Percentiles rank a stretch among this genome's conserved stretches.
Conservation (phyloP, 1,140 invertebrate genomes). For the Penaeus vannamei region DNA sequence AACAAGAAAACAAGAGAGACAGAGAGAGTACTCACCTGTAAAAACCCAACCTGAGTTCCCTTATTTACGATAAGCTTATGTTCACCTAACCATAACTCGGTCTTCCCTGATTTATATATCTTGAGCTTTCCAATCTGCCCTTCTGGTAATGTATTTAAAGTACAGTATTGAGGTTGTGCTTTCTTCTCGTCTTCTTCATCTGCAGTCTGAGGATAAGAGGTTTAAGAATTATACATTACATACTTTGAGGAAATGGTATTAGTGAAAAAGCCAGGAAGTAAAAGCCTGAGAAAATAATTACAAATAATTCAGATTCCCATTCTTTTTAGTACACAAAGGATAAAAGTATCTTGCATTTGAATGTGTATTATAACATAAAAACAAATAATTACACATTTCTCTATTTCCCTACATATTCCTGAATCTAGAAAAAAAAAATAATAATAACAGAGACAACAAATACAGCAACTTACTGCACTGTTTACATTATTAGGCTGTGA, state of each 20-base stretch:
- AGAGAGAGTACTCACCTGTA: constrained; percentile 34
- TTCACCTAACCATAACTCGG: constrained; percentile 54
- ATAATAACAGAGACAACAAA: background rate
- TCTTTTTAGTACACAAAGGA: too few relatives aligned
- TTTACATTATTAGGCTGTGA: constrained; percentile 1
- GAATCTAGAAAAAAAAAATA: background rate
- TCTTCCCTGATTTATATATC: constrained; percentile 53
- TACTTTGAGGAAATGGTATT: too few relatives aligned
- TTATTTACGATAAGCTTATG: constrained; percentile 54
- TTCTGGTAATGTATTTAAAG: constrained; percentile 56
- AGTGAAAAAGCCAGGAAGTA: too few relatives aligned
- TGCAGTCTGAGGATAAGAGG: background rate
- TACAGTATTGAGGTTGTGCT: constrained; percentile 38
- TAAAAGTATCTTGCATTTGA: too few relatives aligned
- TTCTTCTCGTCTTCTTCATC: constrained; percentile 27
- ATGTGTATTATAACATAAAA: too few relatives aligned
- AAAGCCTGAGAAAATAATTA: too few relatives aligned
- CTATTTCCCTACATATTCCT: too few relatives aligned
- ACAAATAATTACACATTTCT: too few relatives aligned
- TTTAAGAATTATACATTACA: too few relatives aligned
- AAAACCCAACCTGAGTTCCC: constrained; percentile 57
- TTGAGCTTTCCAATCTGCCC: constrained; percentile 47
- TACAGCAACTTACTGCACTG: constrained; percentile 20
- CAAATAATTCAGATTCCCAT: too few relatives aligned
- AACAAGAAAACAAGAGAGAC: background rate